Evolutionary conservation across 2,888 invertebrate genomes (phyloP).

Genomic region (Ypsolopha sequella): DNA sequence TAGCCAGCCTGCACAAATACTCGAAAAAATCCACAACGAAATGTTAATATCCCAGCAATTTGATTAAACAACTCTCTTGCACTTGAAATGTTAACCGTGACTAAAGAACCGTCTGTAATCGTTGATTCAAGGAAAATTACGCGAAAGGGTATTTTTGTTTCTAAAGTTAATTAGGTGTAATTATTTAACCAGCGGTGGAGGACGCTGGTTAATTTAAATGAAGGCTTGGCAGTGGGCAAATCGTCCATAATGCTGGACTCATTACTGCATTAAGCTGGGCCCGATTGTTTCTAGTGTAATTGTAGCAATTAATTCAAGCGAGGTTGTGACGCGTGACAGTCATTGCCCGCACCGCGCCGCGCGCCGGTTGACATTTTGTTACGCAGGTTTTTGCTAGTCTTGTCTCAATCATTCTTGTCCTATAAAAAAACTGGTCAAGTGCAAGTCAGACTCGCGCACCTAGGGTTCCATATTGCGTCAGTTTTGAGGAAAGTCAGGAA

Average conservation of each 20-base stretch:
- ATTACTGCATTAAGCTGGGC: slow-evolving; percentile 43
- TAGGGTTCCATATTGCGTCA: no score
- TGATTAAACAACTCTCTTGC: neutral
- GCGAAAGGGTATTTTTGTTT: slow-evolving; percentile 2
- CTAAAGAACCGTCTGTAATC: neutral
- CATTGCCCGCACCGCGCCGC: slow-evolving; percentile 8
- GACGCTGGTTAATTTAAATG: slow-evolving; percentile 27
- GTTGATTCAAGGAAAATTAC: neutral
- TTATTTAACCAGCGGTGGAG: slow-evolving; percentile 1
- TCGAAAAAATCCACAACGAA: neutral
- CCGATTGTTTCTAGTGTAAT: slow-evolving; percentile 61
- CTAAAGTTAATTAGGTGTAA: slow-evolving; percentile 2
- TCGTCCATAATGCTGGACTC: slow-evolving; percentile 44
- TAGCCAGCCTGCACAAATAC: no score
- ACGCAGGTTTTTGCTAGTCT: no score
- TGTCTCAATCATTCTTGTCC: no score
- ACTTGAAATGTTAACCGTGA: neutral
- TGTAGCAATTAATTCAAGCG: slow-evolving; percentile 58
- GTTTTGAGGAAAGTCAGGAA: no score
- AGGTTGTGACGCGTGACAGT: slow-evolving; percentile 43
- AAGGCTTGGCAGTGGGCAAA: slow-evolving; percentile 23
- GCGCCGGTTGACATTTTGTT: no score
- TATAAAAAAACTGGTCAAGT: no score
- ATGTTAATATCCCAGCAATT: neutral
- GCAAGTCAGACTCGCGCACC: no score